Evolutionary conservation across 2,797 vertebrate species (phyloP).

Genomic region (Octomys mimax): DNA sequence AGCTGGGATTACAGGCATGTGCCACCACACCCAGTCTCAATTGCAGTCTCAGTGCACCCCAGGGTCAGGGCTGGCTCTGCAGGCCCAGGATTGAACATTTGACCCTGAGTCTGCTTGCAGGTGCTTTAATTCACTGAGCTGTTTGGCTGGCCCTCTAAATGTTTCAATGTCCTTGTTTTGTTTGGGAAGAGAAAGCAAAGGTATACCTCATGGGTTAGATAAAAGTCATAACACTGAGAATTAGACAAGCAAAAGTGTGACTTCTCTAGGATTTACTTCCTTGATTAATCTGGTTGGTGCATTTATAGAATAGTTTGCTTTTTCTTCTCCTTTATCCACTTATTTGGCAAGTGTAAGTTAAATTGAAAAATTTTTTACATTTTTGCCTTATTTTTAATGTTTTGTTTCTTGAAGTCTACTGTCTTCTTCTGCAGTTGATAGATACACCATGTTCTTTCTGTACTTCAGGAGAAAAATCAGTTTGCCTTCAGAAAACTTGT

Average conservation of each 20-base stretch:
- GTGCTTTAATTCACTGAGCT: too few relatives aligned
- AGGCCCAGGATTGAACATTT: too few relatives aligned
- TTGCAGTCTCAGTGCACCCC: too few relatives aligned
- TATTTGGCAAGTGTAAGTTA: background rate
- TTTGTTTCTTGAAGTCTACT: background rate
- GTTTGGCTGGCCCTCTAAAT: background rate
- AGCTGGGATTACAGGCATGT: too few relatives aligned
- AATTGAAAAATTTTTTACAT: background rate
- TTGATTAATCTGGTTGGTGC: background rate
- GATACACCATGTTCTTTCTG: background rate
- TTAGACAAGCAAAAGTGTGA: background rate
- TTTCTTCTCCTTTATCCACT: background rate
- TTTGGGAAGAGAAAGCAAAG: conserved; percentile 43
- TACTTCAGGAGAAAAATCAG: conserved; percentile 3
- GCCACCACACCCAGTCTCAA: too few relatives aligned
- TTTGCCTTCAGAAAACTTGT: conserved; percentile 29
- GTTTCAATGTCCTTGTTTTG: background rate
- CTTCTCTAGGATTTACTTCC: background rate
- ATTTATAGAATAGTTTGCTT: background rate
- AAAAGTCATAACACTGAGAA: background rate
- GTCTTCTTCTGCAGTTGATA: background rate
- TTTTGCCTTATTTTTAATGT: background rate
- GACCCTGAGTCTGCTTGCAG: too few relatives aligned
- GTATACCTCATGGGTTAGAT: background rate
- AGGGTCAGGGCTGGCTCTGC: too few relatives aligned